Evolutionary conservation across 92 coral and sea anemone species (phyloP), one percentile per base, ranked within the genome.

Genomic region (Zoanthus sociatus): DNA sequence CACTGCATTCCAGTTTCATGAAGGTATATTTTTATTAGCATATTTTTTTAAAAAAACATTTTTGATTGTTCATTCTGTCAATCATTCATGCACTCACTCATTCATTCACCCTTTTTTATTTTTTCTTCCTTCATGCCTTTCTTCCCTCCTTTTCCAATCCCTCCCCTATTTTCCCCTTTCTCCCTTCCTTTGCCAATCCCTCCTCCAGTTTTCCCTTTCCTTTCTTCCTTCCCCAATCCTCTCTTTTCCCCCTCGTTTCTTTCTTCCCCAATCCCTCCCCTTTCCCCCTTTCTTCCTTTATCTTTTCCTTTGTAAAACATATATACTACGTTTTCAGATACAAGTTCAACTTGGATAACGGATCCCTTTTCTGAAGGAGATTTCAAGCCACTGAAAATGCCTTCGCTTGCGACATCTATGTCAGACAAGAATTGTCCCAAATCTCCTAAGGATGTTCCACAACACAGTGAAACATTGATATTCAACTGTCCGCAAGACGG

Each of bases 331-430:
- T 73, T 73, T 16, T n/a, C 78, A 73, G 78, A 73, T 73, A n/a
- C 30, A 44, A 44, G 32, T 44, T 73, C 55, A 73, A 44, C 60
- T 17, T 74, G 78, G 78, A 17, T 74, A 48, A 74, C 33, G 33
- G 78, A 1, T n/a, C 11, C 60, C 58, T 48, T 74, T 46, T 48
- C 78, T n/a, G 60, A 74, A 9, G 60, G 78, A 6, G 78, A 74
- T 74, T 74, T 48, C 78, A 74, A 74, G 60, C 60, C 60, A 17
- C 56, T 74, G 33, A 74, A 74, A 46, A 48, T n/a, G 78, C 58
- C 50, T 71, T 8, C 31, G 42, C 78, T 6, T 7, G 17, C 30
- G 54, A n/a, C 55, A 46, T 71, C 55, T 42, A 73, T n/a, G 6
- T 56, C 48, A 7, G 76, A 44, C 2, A 20, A 73, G 16, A 45